A percentile compares a stretch with the other conserved stretches of the same genome.
phyloP scores from a whole-genome alignment of 37 sponge, comb jelly and placozoan genomes.

The Halichondria panicea region DNA sequence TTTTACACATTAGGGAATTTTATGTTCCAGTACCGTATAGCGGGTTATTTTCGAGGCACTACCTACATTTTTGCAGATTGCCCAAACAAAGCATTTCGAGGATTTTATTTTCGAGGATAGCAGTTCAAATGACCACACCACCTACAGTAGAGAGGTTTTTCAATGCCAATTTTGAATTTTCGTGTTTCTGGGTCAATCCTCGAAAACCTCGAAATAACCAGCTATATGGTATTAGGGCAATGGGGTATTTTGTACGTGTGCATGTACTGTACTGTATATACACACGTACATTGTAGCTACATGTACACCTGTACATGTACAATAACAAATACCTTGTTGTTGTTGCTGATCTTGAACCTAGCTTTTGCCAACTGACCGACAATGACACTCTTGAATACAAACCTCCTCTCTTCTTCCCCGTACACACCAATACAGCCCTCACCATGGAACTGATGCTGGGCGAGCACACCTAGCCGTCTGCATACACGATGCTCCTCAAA shows the following conservation, averaged over 20 bases:
- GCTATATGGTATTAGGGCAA: neutral
- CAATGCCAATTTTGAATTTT: neutral
- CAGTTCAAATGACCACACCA: no score
- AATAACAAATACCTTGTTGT: conserved; percentile 82
- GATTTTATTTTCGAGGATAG: no score
- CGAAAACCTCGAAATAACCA: neutral
- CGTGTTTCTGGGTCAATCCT: neutral
- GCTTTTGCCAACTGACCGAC: conserved; percentile 86
- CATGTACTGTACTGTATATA: neutral
- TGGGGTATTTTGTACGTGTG: neutral
- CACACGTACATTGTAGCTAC: neutral
- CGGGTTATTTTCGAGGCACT: no score
- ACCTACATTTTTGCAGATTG: no score
- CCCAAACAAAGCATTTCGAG: no score
- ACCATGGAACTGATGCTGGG: conserved; percentile 49
- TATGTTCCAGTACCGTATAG: no score
- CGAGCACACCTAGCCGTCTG: conserved; percentile 70
- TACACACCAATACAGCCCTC: conserved; percentile 83
- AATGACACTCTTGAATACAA: conserved; percentile 88
- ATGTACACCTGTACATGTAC: no score
- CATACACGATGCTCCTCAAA: conserved; percentile 98
- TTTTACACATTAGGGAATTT: no score
- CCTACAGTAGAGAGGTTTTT: neutral
- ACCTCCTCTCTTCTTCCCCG: conserved; percentile 86
- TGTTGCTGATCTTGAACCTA: conserved; percentile 86